These are phyloP conservation scores for Camptogramma bilineatum DNA, from an alignment of 2,888 invertebrate species.

Conservation along the genomic window DNA sequence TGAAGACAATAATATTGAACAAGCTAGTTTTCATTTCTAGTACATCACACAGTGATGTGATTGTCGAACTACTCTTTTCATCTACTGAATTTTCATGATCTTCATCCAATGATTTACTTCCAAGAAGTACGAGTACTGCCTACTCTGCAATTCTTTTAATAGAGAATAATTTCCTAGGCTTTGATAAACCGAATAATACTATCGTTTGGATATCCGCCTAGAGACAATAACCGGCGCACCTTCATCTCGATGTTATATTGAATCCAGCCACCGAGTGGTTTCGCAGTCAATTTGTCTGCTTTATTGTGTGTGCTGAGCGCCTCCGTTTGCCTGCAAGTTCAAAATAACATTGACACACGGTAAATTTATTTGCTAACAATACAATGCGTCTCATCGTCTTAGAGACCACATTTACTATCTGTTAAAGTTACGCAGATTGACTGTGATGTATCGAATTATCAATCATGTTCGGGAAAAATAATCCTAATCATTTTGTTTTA, in stretches of 20 bases:
- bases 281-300: slow-evolving; percentile 78
- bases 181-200: slow-evolving; percentile 48
- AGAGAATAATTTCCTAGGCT: slow-evolving; percentile 30
- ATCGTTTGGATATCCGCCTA: slow-evolving; percentile 64
- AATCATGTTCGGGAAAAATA: slow-evolving; percentile 16
- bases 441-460: background rate
- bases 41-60: too few relatives aligned
- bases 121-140: background rate
- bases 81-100: background rate
- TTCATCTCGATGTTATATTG: slow-evolving; percentile 64
- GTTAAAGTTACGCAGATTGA: slow-evolving; percentile 10
- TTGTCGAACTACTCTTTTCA: too few relatives aligned
- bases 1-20: background rate
- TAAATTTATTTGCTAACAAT: slow-evolving; percentile 51
- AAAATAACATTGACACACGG: slow-evolving; percentile 49
- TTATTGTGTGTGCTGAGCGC: slow-evolving; percentile 70
- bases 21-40: too few relatives aligned
- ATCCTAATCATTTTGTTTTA: too few relatives aligned
- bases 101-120: background rate
- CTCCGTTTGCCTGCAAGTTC: slow-evolving; percentile 57
- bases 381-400: slow-evolving; percentile 9
- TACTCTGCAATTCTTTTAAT: background rate
- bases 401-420: slow-evolving; percentile 22
- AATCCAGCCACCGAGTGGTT: slow-evolving; percentile 65
- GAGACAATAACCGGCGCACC: slow-evolving; percentile 73